phyloP scores from a whole-genome alignment of 2,888 invertebrate species.

The Melieria crassipennis region DNA sequence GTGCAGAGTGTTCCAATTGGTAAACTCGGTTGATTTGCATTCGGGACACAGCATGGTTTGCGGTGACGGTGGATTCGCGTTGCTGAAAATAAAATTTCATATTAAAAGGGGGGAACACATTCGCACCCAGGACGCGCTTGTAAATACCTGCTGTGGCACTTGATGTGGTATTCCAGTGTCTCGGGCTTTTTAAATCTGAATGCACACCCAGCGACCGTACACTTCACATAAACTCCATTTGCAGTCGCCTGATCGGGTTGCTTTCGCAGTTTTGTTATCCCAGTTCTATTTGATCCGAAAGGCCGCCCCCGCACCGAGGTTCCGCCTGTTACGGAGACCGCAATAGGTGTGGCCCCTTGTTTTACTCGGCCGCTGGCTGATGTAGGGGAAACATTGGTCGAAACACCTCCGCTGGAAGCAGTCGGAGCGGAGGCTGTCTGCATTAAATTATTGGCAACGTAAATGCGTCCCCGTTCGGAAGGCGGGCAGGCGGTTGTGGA shows the following conservation, averaged over 20 bases:
- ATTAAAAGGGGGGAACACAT: conserved; percentile 3
- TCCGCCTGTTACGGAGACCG: conserved; percentile 47
- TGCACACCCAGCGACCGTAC: conserved; percentile 59
- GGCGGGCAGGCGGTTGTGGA: conserved; percentile 34
- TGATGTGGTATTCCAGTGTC: conserved; percentile 60
- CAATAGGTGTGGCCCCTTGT: conserved; percentile 24
- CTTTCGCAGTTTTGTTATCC: conserved; percentile 54
- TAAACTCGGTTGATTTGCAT: conserved; percentile 68
- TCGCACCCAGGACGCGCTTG: background rate
- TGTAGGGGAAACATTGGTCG: too few relatives aligned
- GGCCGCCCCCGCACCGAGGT: conserved; percentile 62
- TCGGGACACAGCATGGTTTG: conserved; percentile 71
- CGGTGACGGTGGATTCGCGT: conserved; percentile 28
- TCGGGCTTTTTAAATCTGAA: conserved; percentile 60
- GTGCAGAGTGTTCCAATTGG: conserved; percentile 75
- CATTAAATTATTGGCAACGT: conserved; percentile 63
- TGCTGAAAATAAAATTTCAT: conserved; percentile 31
- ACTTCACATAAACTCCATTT: conserved; percentile 54
- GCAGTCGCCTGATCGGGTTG: conserved; percentile 41
- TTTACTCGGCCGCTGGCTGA: too few relatives aligned
- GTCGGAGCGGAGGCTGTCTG: conserved; percentile 40
- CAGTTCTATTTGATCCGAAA: conserved; percentile 59
- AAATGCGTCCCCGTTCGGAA: conserved; percentile 60
- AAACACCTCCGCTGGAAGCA: background rate
- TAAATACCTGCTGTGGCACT: conserved; percentile 57